Evolutionary conservation across 2,797 vertebrate species (phyloP).

Genomic region (Hypotaenidia philippensis): DNA sequence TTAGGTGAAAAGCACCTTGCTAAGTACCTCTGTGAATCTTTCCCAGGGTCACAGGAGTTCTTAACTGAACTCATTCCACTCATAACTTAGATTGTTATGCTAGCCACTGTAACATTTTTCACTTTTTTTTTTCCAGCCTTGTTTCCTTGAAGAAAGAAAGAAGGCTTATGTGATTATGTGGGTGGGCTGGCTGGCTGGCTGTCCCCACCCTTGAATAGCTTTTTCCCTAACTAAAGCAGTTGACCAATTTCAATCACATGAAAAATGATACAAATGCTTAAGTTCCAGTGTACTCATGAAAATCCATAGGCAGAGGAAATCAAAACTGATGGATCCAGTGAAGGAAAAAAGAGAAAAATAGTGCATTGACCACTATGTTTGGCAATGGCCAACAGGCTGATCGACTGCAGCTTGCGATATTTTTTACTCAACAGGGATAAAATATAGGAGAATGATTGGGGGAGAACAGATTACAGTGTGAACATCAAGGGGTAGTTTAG

Average conservation of each 20-base stretch:
- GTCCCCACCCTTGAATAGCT: background rate
- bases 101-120: background rate
- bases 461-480: background rate
- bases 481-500: background rate
- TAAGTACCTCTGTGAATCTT: background rate
- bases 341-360: background rate
- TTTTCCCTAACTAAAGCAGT: background rate
- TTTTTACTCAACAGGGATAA: background rate
- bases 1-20: background rate
- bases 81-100: background rate
- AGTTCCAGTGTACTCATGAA: background rate
- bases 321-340: background rate
- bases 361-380: background rate
- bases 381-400: background rate
- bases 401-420: background rate
- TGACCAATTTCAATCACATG: background rate
- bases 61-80: background rate
- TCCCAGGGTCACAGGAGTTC: background rate
- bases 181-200: background rate
- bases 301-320: background rate
- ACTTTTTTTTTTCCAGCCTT: background rate
- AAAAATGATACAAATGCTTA: background rate
- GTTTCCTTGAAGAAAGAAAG: conserved; percentile 7
- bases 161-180: background rate
- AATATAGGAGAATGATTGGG: background rate